Conservation (phyloP, 2,888 invertebrate species). For the Schizotus pectinicornis region DNA sequence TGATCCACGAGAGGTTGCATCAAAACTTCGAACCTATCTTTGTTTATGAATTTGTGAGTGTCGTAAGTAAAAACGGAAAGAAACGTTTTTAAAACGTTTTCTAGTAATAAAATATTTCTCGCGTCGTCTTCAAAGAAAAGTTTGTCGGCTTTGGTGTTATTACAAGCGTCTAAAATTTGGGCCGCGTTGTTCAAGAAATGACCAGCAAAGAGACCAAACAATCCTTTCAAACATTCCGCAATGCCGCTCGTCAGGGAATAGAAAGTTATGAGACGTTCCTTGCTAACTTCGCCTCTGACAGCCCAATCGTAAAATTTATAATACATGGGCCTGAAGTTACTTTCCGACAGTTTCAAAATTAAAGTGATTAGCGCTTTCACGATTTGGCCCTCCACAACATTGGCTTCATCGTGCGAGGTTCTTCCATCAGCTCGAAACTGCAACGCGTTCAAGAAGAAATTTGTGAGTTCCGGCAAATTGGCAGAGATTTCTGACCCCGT, state of each 20-base stretch:
- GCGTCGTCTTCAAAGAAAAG: conserved; percentile 62
- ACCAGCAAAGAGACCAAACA: conserved; percentile 90
- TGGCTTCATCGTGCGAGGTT: conserved; percentile 58
- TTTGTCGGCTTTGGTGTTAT: conserved; percentile 64
- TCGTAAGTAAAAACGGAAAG: conserved; percentile 82
- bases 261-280: conserved; percentile 79
- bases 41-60: conserved; percentile 81
- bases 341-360: conserved; percentile 87
- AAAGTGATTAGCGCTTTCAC: conserved; percentile 80
- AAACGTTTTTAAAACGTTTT: conserved; percentile 77
- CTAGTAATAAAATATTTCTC: conserved; percentile 68
- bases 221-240: conserved; percentile 81
- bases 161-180: conserved; percentile 72
- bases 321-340: conserved; percentile 87
- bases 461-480: conserved; percentile 71
- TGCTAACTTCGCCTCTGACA: conserved; percentile 65
- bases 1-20: conserved; percentile 91
- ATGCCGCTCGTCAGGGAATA: conserved; percentile 80
- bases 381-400: conserved; percentile 73
- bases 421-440: conserved; percentile 69
- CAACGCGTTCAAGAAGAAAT: conserved; percentile 76
- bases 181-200: conserved; percentile 85
- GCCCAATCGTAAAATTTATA: conserved; percentile 90
- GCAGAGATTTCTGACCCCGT: conserved; percentile 65
- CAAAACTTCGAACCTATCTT: conserved; percentile 82